Base-by-base conservation (phyloP, 2,797 vertebrate species). In the Peromyscus attwateri region DNA sequence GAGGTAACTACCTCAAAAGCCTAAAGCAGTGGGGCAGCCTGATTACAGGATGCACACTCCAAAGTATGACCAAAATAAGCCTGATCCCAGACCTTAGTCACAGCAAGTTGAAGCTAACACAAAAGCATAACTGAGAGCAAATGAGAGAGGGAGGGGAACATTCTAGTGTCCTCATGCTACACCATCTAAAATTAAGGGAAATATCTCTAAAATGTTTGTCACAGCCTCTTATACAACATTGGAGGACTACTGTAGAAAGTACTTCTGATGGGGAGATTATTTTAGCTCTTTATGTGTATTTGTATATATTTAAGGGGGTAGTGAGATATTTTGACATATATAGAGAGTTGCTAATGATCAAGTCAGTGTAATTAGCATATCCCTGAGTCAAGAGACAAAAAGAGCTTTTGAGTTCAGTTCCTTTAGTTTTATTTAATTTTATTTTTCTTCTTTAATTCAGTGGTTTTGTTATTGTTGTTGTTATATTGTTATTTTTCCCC, bases 401-500 rank as follows among this genome's bases (percentile, higher is more conserved):
- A 77, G 19, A 57, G 4, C 64, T 89, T 81, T 66, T 93, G 80
- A 93, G n/a, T 87, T 92, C 81, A 52, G 49, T 91, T 46, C 34
- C 91, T 37, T 77, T 81, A 29, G 16, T 31, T 60, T 31, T 12
- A 85, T 68, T 85, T 52, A 31, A 52, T 70, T 52, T n/a, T 21
- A 70, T 92, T 96, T 95, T 95, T 71, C 81, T 88, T 75, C 85
- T 37, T 73, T 29, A 84, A 96, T 87, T 57, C 73, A 77, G 43
- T 80, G 31, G 0, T 70, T 92, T 79, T 64, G 4, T 84, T 37
- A 27, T 37, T 84, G 40, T 27, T 84, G 40, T 17, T 73, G 9
- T 21, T 73, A 57, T 40, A 23, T 52, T 37, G 49, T 27, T 68
- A 49, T 40, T 85, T 29, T 40, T 40, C 10, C 71, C 43, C 43